Evolutionary conservation across 2,113 vertebrate genomes (phyloP), one percentile per base, ranked within the genome.

Genomic region (Dipodomys spectabilis): DNA sequence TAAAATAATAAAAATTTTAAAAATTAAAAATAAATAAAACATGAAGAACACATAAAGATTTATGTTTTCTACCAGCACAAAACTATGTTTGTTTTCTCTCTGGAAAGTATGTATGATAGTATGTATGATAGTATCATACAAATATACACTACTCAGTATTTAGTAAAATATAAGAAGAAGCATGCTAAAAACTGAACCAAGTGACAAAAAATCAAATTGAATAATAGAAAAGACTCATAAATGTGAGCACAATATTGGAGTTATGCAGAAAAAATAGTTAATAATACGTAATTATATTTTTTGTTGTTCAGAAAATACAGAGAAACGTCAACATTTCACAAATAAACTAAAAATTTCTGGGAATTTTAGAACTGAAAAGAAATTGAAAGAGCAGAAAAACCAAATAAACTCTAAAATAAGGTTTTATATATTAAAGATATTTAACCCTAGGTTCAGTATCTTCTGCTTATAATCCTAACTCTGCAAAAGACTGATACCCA

Each of bases 351-450:
- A 77, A 10, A 45, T 78, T 57, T 86, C 22, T 90, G 15, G 12
- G 82, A 81, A 78, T 77, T 90, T 57, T 86, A 82, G 20, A 90
- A 71, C 23, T 64, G 22, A 95, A 64, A 64, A 64, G 23, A 75
- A 78, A 28, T 69, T 30, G 65, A 23, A 23, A 57, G 32, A 71
- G 32, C 18, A 92, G 60, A 72, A 57, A 57, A 57, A 57, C 53
- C 12, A 57, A 57, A 57, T 4, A 57, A 57, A 57, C 53, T 4
- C 2, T 13, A 19, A 57, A 57, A 13, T 57, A 57, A 57, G 53
- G 53, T 57, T 57, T 57, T 57, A 16, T 57, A 18, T 57, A 57
- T 57, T 57, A 57, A 57, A 57, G 53, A 57, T 57, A 57, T 53
- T 9, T 57, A 49, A 49, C 9, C 49, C 53, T 57, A 2, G 53